Conservation (phyloP, 2,797 vertebrate genomes). For the Triplophysa bombifrons region DNA sequence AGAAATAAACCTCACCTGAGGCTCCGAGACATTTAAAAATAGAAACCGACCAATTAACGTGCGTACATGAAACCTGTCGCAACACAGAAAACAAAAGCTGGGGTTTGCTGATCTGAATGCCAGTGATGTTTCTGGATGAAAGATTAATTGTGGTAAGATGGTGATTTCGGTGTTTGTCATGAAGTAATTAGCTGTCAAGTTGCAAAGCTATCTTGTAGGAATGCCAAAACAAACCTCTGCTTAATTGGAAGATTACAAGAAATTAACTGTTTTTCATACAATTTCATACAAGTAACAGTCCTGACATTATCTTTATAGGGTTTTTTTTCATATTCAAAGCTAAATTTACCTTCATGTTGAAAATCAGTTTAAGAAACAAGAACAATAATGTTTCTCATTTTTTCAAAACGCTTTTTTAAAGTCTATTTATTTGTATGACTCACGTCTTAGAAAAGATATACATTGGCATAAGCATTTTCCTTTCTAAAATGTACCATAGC, state of each 20-base stretch:
- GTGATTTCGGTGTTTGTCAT: constrained; percentile 4
- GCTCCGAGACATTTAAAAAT: constrained; percentile 60
- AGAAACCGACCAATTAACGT: constrained; percentile 56
- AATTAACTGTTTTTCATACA: neutral
- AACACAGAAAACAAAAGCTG: constrained; percentile 22
- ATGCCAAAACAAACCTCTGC: constrained; percentile 10
- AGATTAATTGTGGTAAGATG: neutral
- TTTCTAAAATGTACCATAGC: constrained; percentile 4
- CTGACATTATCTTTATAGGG: no score
- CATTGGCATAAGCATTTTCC: neutral
- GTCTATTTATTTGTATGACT: neutral
- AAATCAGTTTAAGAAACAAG: neutral
- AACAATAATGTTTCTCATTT: neutral
- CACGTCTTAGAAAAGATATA: neutral
- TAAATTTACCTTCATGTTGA: no score
- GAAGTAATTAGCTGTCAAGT: constrained; percentile 2
- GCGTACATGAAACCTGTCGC: constrained; percentile 39
- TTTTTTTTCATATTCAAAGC: no score
- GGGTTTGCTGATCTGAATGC: constrained; percentile 12
- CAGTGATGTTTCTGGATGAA: neutral
- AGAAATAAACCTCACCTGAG: constrained; percentile 64
- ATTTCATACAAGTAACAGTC: neutral
- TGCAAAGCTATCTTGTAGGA: neutral
- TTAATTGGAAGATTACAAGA: constrained; percentile 6
- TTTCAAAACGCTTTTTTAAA: constrained; percentile 2